Percentiles rank a stretch among this genome's conserved stretches.
These are phyloP conservation scores for Tenthredo notha DNA, from an alignment of 2,888 invertebrate genomes.

Conservation along the genomic window DNA sequence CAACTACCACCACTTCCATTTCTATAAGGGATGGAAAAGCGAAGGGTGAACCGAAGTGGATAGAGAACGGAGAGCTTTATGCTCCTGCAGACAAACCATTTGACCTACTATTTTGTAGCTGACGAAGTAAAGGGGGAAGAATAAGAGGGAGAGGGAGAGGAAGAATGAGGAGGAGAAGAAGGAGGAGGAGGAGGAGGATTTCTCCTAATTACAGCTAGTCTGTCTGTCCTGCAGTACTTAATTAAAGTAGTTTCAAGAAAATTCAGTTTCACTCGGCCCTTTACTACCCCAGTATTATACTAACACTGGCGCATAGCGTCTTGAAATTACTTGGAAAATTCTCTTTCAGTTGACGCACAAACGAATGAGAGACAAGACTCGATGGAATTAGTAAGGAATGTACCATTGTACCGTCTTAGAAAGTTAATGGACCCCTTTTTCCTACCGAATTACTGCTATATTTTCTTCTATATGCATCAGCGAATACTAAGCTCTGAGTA, in stretches of 20 bases:
- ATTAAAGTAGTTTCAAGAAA: constrained; percentile 44
- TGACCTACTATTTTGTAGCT: constrained; percentile 15
- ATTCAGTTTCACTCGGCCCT: constrained; percentile 29
- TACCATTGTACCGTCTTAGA: constrained; percentile 26
- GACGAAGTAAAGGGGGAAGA: neutral
- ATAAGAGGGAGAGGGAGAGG: neutral
- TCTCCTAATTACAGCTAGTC: constrained; percentile 35
- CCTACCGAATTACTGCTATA: neutral
- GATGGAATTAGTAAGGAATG: constrained; percentile 39
- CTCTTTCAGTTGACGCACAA: constrained; percentile 37
- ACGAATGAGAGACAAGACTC: constrained; percentile 14
- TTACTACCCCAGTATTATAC: neutral
- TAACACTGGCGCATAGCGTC: neutral
- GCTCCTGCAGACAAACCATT: neutral
- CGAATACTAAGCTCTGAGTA: neutral
- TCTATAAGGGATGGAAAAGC: neutral
- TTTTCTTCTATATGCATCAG: neutral
- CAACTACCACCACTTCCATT: neutral
- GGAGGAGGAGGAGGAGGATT: neutral
- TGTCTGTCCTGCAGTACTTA: constrained; percentile 22
- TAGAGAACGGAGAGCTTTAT: neutral
- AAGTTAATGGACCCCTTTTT: constrained; percentile 34
- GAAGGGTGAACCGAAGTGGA: neutral
- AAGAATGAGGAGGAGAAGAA: neutral
- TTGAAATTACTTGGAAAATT: constrained; percentile 14